A percentile compares a stretch with the other conserved stretches of the same genome.
Conservation (phyloP, 1,140 invertebrate species). For the Nymphalis io region DNA sequence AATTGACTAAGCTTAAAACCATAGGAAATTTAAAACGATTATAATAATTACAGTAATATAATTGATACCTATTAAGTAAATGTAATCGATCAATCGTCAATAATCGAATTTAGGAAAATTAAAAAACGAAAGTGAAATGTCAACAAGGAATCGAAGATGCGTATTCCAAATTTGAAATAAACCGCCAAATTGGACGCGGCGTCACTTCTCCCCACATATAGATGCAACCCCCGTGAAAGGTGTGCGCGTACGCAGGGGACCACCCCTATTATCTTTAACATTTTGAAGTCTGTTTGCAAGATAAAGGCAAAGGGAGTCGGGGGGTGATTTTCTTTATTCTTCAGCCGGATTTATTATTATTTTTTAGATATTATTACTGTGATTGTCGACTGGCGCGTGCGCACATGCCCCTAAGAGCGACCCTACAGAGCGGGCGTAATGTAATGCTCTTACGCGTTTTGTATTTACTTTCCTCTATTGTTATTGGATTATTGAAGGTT, state of each 20-base stretch:
- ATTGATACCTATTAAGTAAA: too few species aligned
- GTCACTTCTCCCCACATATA: conserved; percentile 54
- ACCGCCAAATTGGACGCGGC: conserved; percentile 62
- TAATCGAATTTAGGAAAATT: neutral
- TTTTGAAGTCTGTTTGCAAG: conserved; percentile 78
- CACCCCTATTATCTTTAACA: conserved; percentile 79
- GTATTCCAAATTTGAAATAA: conserved; percentile 66
- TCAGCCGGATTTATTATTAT: conserved; percentile 80
- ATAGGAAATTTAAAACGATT: neutral
- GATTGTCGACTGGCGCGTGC: conserved; percentile 74
- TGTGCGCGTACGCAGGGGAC: conserved; percentile 62
- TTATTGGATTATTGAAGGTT: conserved; percentile 73
- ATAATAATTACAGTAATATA: too few species aligned
- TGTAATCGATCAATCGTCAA: neutral
- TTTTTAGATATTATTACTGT: conserved; percentile 80
- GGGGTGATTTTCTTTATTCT: conserved; percentile 80
- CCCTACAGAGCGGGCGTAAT: conserved; percentile 55
- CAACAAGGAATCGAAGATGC: conserved; percentile 21
- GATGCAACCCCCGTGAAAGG: conserved; percentile 71
- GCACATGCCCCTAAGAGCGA: conserved; percentile 71
- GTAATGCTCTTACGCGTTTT: conserved; percentile 75
- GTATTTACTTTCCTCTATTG: conserved; percentile 67
- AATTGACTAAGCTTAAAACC: neutral
- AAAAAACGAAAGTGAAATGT: neutral
- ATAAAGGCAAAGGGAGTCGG: conserved; percentile 77